Conservation (phyloP, 2,797 vertebrate genomes). For the Tragelaphus eurycerus region DNA sequence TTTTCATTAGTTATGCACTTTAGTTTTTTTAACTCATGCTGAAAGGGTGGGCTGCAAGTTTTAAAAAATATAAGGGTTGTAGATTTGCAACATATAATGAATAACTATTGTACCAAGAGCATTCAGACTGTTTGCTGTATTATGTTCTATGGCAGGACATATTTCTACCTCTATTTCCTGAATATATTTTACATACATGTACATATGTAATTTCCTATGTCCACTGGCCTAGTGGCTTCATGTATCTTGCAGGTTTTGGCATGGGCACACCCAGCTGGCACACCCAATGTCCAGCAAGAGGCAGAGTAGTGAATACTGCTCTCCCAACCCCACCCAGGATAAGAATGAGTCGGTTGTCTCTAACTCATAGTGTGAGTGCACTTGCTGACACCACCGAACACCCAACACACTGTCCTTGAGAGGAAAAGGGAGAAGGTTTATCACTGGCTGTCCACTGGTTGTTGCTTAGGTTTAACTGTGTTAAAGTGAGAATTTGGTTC, state of each 20-base stretch:
- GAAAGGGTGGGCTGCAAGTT: not conserved
- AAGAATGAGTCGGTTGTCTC: not conserved
- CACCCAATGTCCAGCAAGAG: not conserved
- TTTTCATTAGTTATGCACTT: conserved; percentile 20
- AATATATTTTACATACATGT: not conserved
- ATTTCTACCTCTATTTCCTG: not conserved
- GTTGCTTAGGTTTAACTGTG: conserved; percentile 12
- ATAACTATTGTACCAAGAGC: not conserved
- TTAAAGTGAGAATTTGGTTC: not conserved
- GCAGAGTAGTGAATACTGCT: not conserved
- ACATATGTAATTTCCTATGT: not conserved
- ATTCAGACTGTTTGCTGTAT: not conserved
- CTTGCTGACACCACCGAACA: not conserved
- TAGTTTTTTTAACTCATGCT: conserved; percentile 3
- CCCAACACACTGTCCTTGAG: not conserved
- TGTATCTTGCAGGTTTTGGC: not conserved
- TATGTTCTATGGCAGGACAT: not conserved
- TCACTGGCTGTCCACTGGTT: not conserved
- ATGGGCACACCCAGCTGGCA: not conserved
- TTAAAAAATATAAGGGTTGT: not conserved
- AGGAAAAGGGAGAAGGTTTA: not conserved
- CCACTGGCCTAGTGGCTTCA: not conserved
- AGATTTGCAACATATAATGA: not conserved
- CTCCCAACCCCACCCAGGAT: not conserved
- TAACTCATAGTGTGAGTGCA: not conserved